Evolutionary conservation across 2,888 invertebrate species (phyloP), one percentile per base, ranked within the genome.

Genomic region (Pinctada fucata): DNA sequence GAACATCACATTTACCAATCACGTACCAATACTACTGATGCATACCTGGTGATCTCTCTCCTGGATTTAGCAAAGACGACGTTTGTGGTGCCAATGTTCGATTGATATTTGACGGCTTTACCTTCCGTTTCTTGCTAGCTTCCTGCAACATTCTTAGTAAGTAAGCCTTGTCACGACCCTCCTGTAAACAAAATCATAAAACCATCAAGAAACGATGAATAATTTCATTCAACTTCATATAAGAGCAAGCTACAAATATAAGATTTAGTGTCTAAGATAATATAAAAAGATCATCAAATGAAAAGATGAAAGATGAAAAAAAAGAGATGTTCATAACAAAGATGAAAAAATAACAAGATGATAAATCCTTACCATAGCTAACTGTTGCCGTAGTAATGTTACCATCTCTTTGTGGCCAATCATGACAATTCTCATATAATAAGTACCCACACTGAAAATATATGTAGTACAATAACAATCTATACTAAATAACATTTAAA

Each of bases 161-260:
- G 79, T 91, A 92, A 3, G 88, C 88, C 84, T 91, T 92, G 85
- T 92, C 92, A 83, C 90, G 88, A 4, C 91, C 91, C 82, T 91
- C 91, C 92, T 92, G 81, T 4, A 85, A 83, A 49, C 2, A 31
- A 31, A 10, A 67, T 67, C 10, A 31, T 10, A 13, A 58, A 10
- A 58, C 58, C 58, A 1, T 31, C 31, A 31, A 31, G 31, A 31
- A 31, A 31, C 31, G 31, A 31, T 31, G 31, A 31, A 31, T 31
- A 31, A 31, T 31, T 31, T 31, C 31, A 31, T 31, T 31, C 31
- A 31, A 31, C 31, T 31, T 31, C 31, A 31, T 31, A 31, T 31
- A 31, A 31, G 31, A 31, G 31, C 31, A 31, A 31, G 31, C 31
- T 31, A 31, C 31, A 31, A 31, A 31, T 31, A 31, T 31, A 31